Base-by-base conservation (phyloP, 1,140 invertebrate species). In the Pogonognathellus flavescens region DNA sequence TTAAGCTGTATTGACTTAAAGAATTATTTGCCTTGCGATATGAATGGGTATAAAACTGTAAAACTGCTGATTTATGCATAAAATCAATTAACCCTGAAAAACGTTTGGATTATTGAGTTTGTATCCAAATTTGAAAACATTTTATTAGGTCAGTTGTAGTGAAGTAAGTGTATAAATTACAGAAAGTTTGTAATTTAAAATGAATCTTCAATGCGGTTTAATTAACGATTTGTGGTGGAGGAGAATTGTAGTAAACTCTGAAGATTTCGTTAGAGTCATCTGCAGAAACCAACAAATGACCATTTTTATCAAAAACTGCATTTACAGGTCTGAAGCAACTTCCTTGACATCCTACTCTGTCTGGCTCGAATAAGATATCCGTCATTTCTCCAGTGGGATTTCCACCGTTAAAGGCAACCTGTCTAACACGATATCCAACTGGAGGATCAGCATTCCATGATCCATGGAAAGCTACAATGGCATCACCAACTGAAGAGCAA, bases 291-390 rank as follows among this genome's bases (percentile, higher is more conserved):
- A 87, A 20, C 11, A 88, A 31, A 53, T 86, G 86, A 16, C 86
- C 87, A 31, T 85, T 55, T 9, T 76, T 85, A 31, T 85, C 70
- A 25, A 88, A 88, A 20, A 88, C 57, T 9, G 84, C 86, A 80
- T 87, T 86, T 14, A 87, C 87, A 41, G 87, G 86, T 25, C 82
- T 57, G 53, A 88, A 86, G 60, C 87, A 88, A 20, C 22, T 50
- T 53, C 62, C 62, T 14, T 14, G 11, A 53, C 87, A 86, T 31
- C 10, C 16, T 0, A 4, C 0, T 31, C n/a, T 16, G 50, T 83
- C 49, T 16, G 85, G 80, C 50, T 87, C 86, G n/a, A 22, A 85
- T 6, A 88, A 49, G 16, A 88, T 49, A 72, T 84, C 59, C 10
- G 25, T 5, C 9, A 31, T 66, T 55, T 86, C 70, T 25, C 87